Base-by-base conservation (phyloP, 1,140 invertebrate genomes). In the Drosophila erecta region DNA sequence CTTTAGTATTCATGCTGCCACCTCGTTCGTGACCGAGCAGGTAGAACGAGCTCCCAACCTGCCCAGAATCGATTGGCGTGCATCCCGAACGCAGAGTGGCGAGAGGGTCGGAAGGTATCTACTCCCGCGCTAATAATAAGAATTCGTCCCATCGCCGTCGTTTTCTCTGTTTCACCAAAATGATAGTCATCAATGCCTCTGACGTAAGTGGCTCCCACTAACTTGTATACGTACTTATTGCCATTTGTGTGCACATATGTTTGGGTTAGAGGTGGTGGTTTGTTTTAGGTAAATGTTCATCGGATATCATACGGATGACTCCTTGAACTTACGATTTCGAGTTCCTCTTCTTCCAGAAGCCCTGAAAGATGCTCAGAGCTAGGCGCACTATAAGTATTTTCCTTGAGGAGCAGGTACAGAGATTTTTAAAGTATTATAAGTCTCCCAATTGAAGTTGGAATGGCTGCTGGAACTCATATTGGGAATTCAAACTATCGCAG, bases 181-280 rank as follows among this genome's bases (percentile, higher is more conserved):
- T 86, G 83, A 86, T 86, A 79, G 83, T 86, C 70, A 86, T 86
- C 84, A 86, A 86, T 79, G 80, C 83, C 40, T 76, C 59, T 44
- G 83, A 86, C 65, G 83, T 86, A 86, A 86, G 83, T 86, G 74
- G 41, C 33, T 24, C 62, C 76, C 60, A 35, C 60, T 40, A 62
- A 64, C 15, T 49, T 20, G 35, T 65, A 17, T 15, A 15, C 44
- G 27, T 40, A 41, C 10, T 8, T 2, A 20, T 24, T 35, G 8
- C 49, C 27, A 30, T 17, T 22, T 62, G 41, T 41, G 35, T 40
- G 15, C 20, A 43, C 43, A 70, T 38, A 38, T 47, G 40, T 40
- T 57, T 57, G 50, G 37, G 12, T 38, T 56, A 11, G 64, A 27
- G 58, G 38, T 53, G 27, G 33, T 47, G 35, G 54, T 24, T 49